phyloP scores from a whole-genome alignment of 2,888 invertebrate genomes.

The Nomada lathburiana region DNA sequence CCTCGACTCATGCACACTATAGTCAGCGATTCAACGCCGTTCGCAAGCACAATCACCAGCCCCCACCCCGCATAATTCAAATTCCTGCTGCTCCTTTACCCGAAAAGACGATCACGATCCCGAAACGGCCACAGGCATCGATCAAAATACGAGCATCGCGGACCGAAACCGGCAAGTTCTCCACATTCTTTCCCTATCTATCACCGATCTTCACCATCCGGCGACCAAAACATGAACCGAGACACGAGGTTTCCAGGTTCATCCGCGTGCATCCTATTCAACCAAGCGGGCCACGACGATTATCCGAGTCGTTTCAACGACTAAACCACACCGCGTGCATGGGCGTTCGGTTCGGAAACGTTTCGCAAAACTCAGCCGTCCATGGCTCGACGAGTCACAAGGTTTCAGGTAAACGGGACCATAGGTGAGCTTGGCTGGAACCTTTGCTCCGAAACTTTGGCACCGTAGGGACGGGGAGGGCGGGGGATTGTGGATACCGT shows the following conservation, averaged over 20 bases:
- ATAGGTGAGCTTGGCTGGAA: background rate
- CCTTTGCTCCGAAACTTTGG: background rate
- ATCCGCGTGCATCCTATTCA: slow-evolving; percentile 12
- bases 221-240: slow-evolving; percentile 2
- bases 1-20: too few species aligned
- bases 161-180: background rate
- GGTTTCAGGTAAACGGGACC: background rate
- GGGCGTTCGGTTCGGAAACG: background rate
- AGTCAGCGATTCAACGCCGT: background rate
- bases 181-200: slow-evolving; percentile 8
- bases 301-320: background rate
- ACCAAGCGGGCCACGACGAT: background rate
- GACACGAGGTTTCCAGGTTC: slow-evolving; percentile 7
- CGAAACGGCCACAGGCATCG: background rate
- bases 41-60: background rate
- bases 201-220: slow-evolving; percentile 6
- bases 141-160: slow-evolving; percentile 14
- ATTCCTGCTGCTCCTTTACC: background rate
- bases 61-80: background rate
- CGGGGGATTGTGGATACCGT: too few species aligned
- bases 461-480: background rate
- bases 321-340: background rate
- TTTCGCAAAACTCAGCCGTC: background rate
- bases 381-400: background rate
- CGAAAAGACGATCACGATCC: slow-evolving; percentile 1